Evolutionary conservation across 2,888 invertebrate genomes (phyloP).

Genomic region (Thyatira batis): DNA sequence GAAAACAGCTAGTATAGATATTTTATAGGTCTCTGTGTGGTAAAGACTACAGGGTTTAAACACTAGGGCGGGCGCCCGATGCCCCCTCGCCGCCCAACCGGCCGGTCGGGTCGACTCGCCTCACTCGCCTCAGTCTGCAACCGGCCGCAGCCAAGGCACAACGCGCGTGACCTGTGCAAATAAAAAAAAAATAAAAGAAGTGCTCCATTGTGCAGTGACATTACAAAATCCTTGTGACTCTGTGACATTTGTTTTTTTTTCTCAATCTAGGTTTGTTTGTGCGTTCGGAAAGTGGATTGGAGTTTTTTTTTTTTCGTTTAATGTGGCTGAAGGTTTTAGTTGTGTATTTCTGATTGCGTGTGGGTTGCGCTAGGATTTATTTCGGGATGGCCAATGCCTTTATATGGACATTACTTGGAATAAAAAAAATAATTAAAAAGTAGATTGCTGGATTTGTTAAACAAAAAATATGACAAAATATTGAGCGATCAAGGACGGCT

Average conservation of each 20-base stretch:
- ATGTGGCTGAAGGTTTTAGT: not conserved
- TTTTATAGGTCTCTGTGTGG: too few species aligned
- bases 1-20: too few species aligned
- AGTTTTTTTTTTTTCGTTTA: not conserved
- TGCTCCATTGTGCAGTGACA: conserved; percentile 29
- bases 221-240: conserved; percentile 26
- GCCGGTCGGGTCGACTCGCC: too few species aligned
- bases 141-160: conserved; percentile 32
- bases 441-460: too few species aligned
- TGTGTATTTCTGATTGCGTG: not conserved
- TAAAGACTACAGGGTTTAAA: conserved; percentile 38
- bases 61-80: conserved; percentile 47
- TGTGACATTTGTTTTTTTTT: conserved; percentile 30
- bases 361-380: not conserved
- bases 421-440: too few species aligned
- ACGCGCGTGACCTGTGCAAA: conserved; percentile 34
- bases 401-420: too few species aligned
- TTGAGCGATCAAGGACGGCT: too few species aligned
- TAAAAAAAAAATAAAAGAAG: conserved; percentile 31
- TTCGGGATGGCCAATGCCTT: not conserved
- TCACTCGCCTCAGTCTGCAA: conserved; percentile 54
- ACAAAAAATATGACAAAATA: too few species aligned
- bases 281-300: not conserved
- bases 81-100: conserved; percentile 19
- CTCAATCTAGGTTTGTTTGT: not conserved